Evolutionary conservation across 2,797 vertebrate genomes (phyloP).

Genomic region (Poeciliopsis turneri): DNA sequence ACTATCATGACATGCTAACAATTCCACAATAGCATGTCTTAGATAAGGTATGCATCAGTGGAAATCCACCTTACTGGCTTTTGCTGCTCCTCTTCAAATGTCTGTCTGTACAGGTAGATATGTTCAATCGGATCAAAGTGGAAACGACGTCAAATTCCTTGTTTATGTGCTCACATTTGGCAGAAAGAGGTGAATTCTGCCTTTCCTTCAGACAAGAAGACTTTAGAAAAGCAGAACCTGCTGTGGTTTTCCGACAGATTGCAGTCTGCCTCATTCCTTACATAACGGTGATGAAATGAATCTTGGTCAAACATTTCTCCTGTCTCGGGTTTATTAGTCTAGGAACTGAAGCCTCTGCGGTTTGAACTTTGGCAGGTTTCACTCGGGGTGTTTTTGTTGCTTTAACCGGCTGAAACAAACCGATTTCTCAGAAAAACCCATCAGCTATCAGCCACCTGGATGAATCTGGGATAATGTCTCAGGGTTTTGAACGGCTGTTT

Average conservation of each 20-base stretch:
- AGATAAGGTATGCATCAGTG: background rate
- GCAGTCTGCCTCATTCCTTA: background rate
- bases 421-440: background rate
- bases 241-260: background rate
- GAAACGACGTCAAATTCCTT: background rate
- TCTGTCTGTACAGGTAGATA: background rate
- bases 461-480: background rate
- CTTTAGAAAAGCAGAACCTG: background rate
- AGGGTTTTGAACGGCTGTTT: background rate
- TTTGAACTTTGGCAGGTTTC: constrained; percentile 1
- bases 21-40: background rate
- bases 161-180: background rate
- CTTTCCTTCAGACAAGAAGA: background rate
- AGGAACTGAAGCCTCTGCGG: background rate
- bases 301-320: constrained; percentile 1
- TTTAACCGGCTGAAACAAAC: background rate
- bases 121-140: too few species aligned
- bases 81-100: background rate
- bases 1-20: background rate
- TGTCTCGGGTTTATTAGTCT: constrained; percentile 7
- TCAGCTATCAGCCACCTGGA: background rate
- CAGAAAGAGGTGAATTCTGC: background rate
- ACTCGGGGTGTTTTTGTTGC: background rate
- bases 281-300: background rate
- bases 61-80: background rate